Base-by-base conservation (phyloP, 2,797 vertebrate species). In the Arnoldichthys spilopterus region DNA sequence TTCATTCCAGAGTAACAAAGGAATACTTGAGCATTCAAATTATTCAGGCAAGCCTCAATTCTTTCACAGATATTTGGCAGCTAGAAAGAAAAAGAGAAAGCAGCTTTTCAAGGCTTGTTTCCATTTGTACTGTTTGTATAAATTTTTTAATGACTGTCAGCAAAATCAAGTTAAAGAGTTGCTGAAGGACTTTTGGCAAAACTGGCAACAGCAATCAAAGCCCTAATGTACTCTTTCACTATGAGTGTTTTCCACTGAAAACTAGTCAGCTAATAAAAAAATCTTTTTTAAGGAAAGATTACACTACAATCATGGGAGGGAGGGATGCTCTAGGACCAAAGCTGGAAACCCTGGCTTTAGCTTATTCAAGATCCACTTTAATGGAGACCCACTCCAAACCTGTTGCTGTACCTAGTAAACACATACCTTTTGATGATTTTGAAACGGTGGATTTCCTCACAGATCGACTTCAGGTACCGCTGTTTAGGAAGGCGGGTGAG, bases 371-470 rank as follows among this genome's bases (percentile, higher is more conserved):
- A 37, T 37, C n/a, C n/a, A n/a, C n/a, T n/a, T n/a, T 37, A 37
- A 9, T 37, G 37, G 37, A 0, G 37, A 7, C 12, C 8, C 37
- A 40, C 0, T 40, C 37, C 13, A 47, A 16, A 13, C 3, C 43
- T 47, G 15, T 13, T 47, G 11, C 11, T 13, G 11, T 47, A 15
- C 13, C 15, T 47, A 15, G 12, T 47, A 49, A 68, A n/a, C 82
- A 22, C 87, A 84, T 90, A 96, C 96, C 94, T 93, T 87, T 98
- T 99, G 45, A 85, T 90, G 13, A 99, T 93, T 91, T 98, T 99
- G 80, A 96, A 95, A 66, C 90, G 94, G 84, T 97, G 95, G 82
- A 99, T 96, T 92, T 98, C 96, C 8, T 99, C 98, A 72, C 97
- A 99, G 86, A 99, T 94, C 78, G 92, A 91, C 87, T 98, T 96